Evolutionary conservation across 2,797 vertebrate genomes (phyloP).

Genomic region (Cynodonichthys magdalenae): DNA sequence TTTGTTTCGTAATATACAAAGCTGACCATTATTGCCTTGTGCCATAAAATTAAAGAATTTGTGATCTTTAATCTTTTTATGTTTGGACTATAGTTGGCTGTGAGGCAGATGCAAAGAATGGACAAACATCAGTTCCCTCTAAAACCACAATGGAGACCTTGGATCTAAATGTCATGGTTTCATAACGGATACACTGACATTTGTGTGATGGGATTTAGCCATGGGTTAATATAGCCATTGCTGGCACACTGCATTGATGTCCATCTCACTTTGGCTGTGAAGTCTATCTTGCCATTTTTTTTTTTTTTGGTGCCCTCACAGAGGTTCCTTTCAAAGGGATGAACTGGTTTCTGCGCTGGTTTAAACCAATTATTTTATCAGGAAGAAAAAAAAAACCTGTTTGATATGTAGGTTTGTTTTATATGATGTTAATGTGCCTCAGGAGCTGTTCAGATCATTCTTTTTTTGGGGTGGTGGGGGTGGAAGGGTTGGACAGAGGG

Average conservation of each 20-base stretch:
- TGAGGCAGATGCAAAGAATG: slow-evolving; percentile 74
- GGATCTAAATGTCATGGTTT: slow-evolving; percentile 87
- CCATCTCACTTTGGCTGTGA: slow-evolving; percentile 78
- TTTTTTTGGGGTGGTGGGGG: slow-evolving; percentile 35
- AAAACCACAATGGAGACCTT: slow-evolving; percentile 84
- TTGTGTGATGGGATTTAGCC: slow-evolving; percentile 87
- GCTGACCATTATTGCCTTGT: slow-evolving; percentile 14
- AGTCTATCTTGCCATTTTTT: slow-evolving; percentile 72
- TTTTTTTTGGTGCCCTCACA: slow-evolving; percentile 63
- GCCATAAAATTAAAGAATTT: slow-evolving; percentile 48
- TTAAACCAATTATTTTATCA: slow-evolving; percentile 81
- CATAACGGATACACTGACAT: slow-evolving; percentile 86
- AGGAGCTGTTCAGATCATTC: slow-evolving; percentile 74
- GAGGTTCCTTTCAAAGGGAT: slow-evolving; percentile 75
- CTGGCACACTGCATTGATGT: slow-evolving; percentile 79
- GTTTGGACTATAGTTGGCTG: slow-evolving; percentile 57
- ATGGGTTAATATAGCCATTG: slow-evolving; percentile 82
- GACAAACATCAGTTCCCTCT: slow-evolving; percentile 78
- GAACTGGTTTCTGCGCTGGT: slow-evolving; percentile 75
- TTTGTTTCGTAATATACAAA: no score
- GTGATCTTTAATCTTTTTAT: slow-evolving; percentile 70
- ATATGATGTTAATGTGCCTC: slow-evolving; percentile 76
- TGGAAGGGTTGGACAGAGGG: slow-evolving; percentile 31
- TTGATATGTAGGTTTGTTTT: slow-evolving; percentile 78
- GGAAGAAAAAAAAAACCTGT: slow-evolving; percentile 48